A percentile compares a stretch with the other conserved stretches of the same genome.
Evolutionary conservation across 1,140 invertebrate genomes (phyloP).

Genomic region (Drosophila sucinea): DNA sequence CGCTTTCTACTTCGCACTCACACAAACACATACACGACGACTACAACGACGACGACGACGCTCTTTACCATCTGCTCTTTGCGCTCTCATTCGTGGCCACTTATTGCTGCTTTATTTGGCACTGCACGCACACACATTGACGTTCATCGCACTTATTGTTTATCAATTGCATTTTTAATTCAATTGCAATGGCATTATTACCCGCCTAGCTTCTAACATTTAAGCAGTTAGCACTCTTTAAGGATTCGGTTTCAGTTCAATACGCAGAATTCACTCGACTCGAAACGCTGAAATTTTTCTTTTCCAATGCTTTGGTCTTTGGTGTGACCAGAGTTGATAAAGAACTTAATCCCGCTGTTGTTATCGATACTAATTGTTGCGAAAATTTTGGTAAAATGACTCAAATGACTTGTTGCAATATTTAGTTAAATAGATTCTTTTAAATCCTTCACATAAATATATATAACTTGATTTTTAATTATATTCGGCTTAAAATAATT

Average conservation of each 20-base stretch:
- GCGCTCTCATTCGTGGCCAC: constrained; percentile 76
- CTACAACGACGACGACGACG: constrained; percentile 58
- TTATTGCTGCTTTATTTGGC: constrained; percentile 58
- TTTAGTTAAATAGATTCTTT: no score
- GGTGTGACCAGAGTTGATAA: not conserved
- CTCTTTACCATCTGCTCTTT: constrained; percentile 75
- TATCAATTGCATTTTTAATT: not conserved
- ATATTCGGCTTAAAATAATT: no score
- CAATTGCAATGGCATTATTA: not conserved
- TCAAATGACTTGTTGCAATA: no score
- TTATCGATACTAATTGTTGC: no score
- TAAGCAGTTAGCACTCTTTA: not conserved
- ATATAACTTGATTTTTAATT: no score
- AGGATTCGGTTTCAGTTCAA: not conserved
- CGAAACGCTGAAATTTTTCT: constrained; percentile 24
- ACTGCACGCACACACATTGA: constrained; percentile 8
- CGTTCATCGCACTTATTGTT: constrained; percentile 6
- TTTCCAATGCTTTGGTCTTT: constrained; percentile 26
- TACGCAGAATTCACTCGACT: constrained; percentile 1
- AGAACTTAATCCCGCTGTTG: not conserved
- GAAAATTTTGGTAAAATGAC: no score
- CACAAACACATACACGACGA: constrained; percentile 31
- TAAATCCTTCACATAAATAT: no score
- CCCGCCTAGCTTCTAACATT: not conserved
- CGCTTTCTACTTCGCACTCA: constrained; percentile 73